Evolutionary conservation across 2,113 vertebrate genomes (phyloP).

Genomic region (Electrona antarctica): DNA sequence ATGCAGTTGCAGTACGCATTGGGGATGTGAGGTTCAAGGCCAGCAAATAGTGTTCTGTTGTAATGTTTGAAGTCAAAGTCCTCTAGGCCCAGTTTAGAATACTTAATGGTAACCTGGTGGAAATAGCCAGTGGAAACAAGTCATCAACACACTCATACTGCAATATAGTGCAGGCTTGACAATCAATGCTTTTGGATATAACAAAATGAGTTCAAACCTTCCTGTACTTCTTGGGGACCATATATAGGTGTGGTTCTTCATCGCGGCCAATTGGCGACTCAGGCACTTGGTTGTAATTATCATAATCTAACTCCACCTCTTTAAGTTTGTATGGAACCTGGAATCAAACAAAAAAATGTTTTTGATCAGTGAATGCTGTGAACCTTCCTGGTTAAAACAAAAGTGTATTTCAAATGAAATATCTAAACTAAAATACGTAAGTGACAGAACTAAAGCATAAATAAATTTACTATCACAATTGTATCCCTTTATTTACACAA

Average conservation of each 20-base stretch:
- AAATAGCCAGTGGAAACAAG: neutral
- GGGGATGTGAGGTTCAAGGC: conserved; percentile 97
- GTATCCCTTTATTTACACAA: too few species aligned
- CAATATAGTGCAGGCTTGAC: too few species aligned
- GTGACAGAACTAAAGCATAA: neutral
- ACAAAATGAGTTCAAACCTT: conserved; percentile 81
- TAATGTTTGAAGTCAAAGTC: conserved; percentile 99
- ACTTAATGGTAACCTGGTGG: conserved; percentile 95
- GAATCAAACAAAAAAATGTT: conserved; percentile 2
- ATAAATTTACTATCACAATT: neutral
- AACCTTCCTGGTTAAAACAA: neutral
- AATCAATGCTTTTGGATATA: neutral
- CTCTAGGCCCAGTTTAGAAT: conserved; percentile 96
- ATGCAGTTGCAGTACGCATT: conserved; percentile 99
- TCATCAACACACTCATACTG: neutral
- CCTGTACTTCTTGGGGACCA: conserved; percentile 96
- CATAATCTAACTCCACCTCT: conserved; percentile 90
- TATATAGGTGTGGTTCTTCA: conserved; percentile 94
- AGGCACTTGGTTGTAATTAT: conserved; percentile 93
- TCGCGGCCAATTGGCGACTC: conserved; percentile 94
- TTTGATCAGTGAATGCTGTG: neutral
- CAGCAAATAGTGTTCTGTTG: conserved; percentile 97
- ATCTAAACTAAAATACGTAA: neutral
- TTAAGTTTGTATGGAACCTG: conserved; percentile 96
- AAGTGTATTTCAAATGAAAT: neutral